phyloP scores from a whole-genome alignment of 2,113 vertebrate genomes.

The Callospermophilus lateralis region DNA sequence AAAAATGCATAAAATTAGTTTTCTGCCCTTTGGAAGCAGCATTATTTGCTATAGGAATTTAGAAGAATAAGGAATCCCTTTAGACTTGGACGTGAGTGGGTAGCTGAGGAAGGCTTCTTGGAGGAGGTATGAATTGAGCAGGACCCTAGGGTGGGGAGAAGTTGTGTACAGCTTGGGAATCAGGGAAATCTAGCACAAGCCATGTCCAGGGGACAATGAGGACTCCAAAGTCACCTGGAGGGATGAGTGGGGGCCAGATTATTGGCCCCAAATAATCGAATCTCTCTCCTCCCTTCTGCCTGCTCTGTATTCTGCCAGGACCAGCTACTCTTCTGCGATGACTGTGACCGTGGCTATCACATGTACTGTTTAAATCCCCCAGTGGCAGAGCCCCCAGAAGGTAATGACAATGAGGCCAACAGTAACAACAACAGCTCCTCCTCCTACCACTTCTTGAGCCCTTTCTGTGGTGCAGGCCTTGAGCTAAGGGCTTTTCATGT shows the following conservation, averaged over 20 bases:
- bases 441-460: not conserved
- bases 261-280: not conserved
- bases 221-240: not conserved
- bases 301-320: slow-evolving; percentile 88
- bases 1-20: not conserved
- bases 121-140: not conserved
- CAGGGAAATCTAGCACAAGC: not conserved
- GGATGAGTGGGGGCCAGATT: not conserved
- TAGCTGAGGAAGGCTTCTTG: slow-evolving; percentile 4
- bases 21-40: not conserved
- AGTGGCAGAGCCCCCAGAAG: slow-evolving; percentile 97
- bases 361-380: slow-evolving; percentile 99
- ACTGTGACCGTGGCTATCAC: slow-evolving; percentile 99
- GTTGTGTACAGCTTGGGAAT: not conserved
- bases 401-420: slow-evolving; percentile 86
- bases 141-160: not conserved
- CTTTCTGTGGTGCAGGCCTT: not conserved
- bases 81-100: not conserved
- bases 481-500: slow-evolving; percentile 19
- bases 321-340: slow-evolving; percentile 99
- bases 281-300: slow-evolving; percentile 39
- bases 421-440: slow-evolving; percentile 19
- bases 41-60: not conserved
- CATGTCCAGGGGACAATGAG: not conserved
- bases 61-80: not conserved